phyloP scores from a whole-genome alignment of 1,140 invertebrate species.

The Aphis gossypii region DNA sequence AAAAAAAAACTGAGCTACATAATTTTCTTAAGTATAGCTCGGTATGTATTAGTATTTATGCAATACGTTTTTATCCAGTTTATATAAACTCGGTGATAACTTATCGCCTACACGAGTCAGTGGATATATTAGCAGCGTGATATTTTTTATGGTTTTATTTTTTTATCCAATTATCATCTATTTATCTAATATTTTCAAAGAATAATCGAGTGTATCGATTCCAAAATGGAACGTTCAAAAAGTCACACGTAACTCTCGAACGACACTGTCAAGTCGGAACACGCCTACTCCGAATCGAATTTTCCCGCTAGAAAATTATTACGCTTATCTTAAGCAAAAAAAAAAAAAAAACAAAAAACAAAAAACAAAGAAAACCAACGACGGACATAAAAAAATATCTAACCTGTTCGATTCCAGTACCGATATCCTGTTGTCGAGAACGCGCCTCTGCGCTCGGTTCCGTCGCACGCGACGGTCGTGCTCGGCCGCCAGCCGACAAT shows the following conservation, averaged over 20 bases:
- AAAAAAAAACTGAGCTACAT: no score
- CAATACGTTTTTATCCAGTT: no score
- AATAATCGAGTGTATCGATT: neutral
- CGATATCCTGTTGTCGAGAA: neutral
- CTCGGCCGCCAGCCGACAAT: neutral
- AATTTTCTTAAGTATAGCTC: no score
- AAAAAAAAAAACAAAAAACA: no score
- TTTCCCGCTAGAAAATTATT: neutral
- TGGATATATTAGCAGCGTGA: no score
- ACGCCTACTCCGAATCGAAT: neutral
- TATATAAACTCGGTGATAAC: no score
- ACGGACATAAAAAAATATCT: no score
- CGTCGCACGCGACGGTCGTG: rapidly evolving
- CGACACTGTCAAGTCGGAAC: neutral
- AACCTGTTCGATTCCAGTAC: neutral
- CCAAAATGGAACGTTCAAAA: neutral
- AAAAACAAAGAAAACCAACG: neutral
- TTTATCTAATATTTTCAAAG: neutral
- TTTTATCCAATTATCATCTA: no score
- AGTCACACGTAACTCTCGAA: neutral
- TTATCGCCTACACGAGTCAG: no score
- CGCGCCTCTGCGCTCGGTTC: neutral
- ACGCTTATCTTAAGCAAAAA: neutral
- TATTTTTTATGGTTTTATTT: neutral
- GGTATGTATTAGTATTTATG: no score